Evolutionary conservation across 2,113 vertebrate genomes (phyloP).

Genomic region (Anoura caudifer): DNA sequence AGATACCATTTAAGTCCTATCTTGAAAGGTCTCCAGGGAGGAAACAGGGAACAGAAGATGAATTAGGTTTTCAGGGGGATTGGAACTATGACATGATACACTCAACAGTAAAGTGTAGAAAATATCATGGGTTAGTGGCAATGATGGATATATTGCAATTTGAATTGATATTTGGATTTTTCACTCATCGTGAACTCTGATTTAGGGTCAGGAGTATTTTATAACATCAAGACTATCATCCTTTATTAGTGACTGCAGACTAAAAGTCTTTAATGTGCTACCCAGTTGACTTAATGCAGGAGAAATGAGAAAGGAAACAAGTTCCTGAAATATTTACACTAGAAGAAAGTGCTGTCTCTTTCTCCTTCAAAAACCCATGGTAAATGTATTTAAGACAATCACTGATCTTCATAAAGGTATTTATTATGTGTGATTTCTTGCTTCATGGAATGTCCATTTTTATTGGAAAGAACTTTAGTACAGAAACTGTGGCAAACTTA

Average conservation of each 20-base stretch:
- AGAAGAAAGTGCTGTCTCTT: conserved; percentile 6
- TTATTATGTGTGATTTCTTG: background rate
- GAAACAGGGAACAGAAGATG: background rate
- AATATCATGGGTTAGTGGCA: background rate
- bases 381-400: background rate
- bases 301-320: background rate
- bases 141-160: background rate
- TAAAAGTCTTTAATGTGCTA: background rate
- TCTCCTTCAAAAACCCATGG: background rate
- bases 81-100: background rate
- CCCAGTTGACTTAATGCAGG: background rate
- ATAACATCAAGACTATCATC: background rate
- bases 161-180: background rate
- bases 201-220: background rate
- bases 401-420: background rate
- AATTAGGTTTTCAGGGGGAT: too few relatives aligned
- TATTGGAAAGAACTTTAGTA: background rate
- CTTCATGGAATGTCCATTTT: background rate
- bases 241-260: background rate
- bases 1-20: background rate
- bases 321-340: background rate
- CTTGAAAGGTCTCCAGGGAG: background rate
- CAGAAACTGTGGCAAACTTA: background rate
- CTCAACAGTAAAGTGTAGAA: background rate
- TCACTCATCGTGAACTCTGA: background rate